phyloP scores from a whole-genome alignment of 2,888 invertebrate species.

The Polymixis flavicincta region DNA sequence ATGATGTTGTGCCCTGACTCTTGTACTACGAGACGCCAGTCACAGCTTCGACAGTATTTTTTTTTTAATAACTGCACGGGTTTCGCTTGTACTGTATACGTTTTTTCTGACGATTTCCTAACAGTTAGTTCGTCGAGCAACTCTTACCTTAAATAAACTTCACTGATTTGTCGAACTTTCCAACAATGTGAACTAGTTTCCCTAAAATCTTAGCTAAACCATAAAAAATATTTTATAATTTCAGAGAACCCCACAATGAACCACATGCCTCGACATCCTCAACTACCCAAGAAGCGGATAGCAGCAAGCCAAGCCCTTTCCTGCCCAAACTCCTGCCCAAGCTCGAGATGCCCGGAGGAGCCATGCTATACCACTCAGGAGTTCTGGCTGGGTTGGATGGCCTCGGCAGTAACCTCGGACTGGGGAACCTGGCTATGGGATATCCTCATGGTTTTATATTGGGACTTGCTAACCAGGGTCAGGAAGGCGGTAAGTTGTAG shows the following conservation, averaged over 20 bases:
- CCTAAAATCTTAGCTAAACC: not conserved
- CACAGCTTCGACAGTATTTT: not conserved
- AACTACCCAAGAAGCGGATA: slow-evolving; percentile 83
- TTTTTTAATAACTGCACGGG: not conserved
- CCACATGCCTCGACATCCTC: slow-evolving; percentile 83
- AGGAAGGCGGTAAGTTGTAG: slow-evolving; percentile 83
- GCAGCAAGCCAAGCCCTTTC: slow-evolving; percentile 79
- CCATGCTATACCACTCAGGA: slow-evolving; percentile 85
- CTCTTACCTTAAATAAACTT: not conserved
- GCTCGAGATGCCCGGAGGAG: slow-evolving; percentile 86
- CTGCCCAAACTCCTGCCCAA: slow-evolving; percentile 84
- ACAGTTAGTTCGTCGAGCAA: not conserved
- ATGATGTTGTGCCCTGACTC: too few species aligned
- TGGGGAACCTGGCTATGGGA: slow-evolving; percentile 86
- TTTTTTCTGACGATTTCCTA: not conserved
- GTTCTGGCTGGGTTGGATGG: slow-evolving; percentile 83
- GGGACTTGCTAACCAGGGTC: slow-evolving; percentile 87
- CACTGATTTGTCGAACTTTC: not conserved
- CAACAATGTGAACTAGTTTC: not conserved
- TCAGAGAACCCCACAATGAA: slow-evolving; percentile 80
- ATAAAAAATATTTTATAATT: slow-evolving; percentile 2
- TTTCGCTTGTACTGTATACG: not conserved
- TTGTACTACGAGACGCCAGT: not conserved
- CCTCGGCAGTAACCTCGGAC: slow-evolving; percentile 82
- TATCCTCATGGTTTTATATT: slow-evolving; percentile 88